Evolutionary conservation across 2,797 vertebrate genomes (phyloP).

Genomic region (Danio aesculapii): DNA sequence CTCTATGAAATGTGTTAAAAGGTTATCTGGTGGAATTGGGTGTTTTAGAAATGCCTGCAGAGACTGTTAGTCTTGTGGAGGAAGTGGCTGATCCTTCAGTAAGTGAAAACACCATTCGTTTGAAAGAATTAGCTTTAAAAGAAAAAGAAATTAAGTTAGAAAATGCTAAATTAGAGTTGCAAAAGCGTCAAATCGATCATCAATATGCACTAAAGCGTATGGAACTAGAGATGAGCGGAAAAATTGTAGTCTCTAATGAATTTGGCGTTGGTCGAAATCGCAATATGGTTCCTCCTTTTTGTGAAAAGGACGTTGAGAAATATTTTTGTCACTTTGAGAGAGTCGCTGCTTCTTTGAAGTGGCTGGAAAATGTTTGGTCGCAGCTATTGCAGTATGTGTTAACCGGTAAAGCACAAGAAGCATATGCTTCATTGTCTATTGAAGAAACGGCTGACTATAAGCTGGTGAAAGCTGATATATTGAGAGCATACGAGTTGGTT

Average conservation of each 20-base stretch:
- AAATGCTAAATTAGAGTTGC: neutral
- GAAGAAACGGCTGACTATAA: conserved; percentile 6
- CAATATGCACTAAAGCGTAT: neutral
- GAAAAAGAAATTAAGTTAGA: neutral
- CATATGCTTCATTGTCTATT: neutral
- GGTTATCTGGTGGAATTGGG: neutral
- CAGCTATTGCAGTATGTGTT: no score
- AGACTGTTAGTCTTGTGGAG: neutral
- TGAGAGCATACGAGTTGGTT: conserved; percentile 14
- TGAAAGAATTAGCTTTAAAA: neutral
- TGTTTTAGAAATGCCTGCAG: neutral
- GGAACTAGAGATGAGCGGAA: neutral
- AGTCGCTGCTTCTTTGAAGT: neutral
- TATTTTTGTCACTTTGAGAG: conserved; percentile 1
- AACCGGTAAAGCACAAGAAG: no score
- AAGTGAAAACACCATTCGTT: neutral
- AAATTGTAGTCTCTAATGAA: neutral
- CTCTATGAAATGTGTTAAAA: neutral
- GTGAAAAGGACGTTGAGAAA: neutral
- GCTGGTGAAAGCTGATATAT: conserved; percentile 13
- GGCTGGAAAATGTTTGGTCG: neutral
- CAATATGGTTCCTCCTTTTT: neutral
- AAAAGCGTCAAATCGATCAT: neutral
- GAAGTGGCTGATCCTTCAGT: neutral
- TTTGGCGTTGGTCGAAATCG: neutral